Conservation (phyloP, 1,140 invertebrate species). For the Rhyzopertha dominica region DNA sequence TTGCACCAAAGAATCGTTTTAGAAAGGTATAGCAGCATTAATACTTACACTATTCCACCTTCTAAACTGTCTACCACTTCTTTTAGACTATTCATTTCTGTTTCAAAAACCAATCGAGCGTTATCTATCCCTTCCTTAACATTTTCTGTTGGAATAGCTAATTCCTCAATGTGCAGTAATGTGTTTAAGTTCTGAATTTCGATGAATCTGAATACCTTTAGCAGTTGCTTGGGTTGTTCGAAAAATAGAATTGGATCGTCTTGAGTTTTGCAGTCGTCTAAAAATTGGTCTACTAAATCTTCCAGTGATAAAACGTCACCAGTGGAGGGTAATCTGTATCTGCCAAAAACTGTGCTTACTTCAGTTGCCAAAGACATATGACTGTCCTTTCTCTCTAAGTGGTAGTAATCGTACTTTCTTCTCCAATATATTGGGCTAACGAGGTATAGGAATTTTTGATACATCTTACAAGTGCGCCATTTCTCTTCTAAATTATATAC, state of each 20-base stretch:
- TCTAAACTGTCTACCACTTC: slow-evolving; percentile 46
- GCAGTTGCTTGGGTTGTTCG: slow-evolving; percentile 51
- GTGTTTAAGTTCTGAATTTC: slow-evolving; percentile 62
- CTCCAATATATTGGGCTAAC: slow-evolving; percentile 56
- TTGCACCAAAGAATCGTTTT: too few species aligned
- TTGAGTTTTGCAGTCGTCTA: slow-evolving; percentile 45
- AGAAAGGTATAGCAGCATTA: too few species aligned
- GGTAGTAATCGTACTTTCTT: slow-evolving; percentile 41
- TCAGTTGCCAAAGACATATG: background rate
- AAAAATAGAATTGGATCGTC: slow-evolving; percentile 53
- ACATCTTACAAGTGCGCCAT: slow-evolving; percentile 56
- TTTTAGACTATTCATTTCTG: slow-evolving; percentile 43
- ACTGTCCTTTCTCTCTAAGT: background rate
- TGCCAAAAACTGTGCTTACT: slow-evolving; percentile 26
- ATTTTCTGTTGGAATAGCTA: slow-evolving; percentile 52
- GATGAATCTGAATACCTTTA: slow-evolving; percentile 52
- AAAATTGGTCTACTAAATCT: slow-evolving; percentile 49
- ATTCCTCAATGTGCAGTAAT: slow-evolving; percentile 56
- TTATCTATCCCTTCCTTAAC: slow-evolving; percentile 48
- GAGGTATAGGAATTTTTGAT: slow-evolving; percentile 59
- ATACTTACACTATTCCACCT: slow-evolving; percentile 43
- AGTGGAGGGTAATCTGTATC: slow-evolving; percentile 23
- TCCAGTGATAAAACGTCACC: slow-evolving; percentile 44
- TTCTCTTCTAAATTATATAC: slow-evolving; percentile 58
- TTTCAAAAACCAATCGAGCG: slow-evolving; percentile 41